Conservation (phyloP, 2,797 vertebrate species). For the Clarias pachynema region DNA sequence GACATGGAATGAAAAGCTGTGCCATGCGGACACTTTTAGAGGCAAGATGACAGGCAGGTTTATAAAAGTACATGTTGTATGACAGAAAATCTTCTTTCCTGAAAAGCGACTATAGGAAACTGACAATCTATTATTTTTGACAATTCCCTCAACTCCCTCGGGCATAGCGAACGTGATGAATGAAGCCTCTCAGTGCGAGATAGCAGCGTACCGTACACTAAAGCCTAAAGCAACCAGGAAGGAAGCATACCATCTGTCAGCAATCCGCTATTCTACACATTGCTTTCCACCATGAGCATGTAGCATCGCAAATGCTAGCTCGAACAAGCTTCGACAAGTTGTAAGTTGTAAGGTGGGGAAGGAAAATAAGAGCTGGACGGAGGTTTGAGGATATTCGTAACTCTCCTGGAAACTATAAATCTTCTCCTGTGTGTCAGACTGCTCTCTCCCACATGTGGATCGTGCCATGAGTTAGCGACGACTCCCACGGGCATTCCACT, state of each 20-base stretch:
- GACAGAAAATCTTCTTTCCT: conserved; percentile 27
- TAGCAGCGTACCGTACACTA: conserved; percentile 49
- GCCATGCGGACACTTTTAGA: not conserved
- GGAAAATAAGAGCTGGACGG: conserved; percentile 46
- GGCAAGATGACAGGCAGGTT: not conserved
- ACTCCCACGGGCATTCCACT: conserved; percentile 55
- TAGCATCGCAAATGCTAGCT: not conserved
- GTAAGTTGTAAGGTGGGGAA: conserved; percentile 12
- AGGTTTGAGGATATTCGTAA: conserved; percentile 58
- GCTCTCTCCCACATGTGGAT: conserved; percentile 62
- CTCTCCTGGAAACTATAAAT: conserved; percentile 60
- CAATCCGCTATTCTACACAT: conserved; percentile 63
- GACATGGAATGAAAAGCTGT: conserved; percentile 31
- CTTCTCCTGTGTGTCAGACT: conserved; percentile 62
- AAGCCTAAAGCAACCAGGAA: conserved; percentile 60
- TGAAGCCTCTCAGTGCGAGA: conserved; percentile 59
- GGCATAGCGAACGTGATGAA: conserved; percentile 60
- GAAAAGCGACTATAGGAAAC: conserved; percentile 28
- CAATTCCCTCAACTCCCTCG: conserved; percentile 52
- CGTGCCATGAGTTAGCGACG: conserved; percentile 59
- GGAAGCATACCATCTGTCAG: conserved; percentile 65
- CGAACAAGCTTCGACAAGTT: conserved; percentile 50
- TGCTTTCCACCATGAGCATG: conserved; percentile 49
- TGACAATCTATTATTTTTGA: conserved; percentile 63
- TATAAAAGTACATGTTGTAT: conserved; percentile 6